A percentile compares a stretch with the other conserved stretches of the same genome.
These are phyloP conservation scores for Mycogona germanica DNA, from an alignment of 2,888 invertebrate species.

Conservation along the genomic window DNA sequence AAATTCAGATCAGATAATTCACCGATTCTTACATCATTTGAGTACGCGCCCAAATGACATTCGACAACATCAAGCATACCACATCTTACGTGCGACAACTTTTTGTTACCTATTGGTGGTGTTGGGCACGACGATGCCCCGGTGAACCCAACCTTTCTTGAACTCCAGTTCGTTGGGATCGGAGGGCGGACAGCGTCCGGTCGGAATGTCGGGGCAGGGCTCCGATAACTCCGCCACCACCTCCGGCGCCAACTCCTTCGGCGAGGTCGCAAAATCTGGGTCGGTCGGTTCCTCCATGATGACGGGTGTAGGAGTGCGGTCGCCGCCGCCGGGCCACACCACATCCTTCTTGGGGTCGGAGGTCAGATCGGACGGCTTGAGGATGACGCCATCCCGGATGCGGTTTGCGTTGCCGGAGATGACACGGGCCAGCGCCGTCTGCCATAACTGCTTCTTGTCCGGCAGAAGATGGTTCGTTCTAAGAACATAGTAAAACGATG, in stretches of 20 bases:
- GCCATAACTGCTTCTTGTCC: constrained; percentile 11
- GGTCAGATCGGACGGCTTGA: neutral
- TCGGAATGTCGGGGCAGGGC: neutral
- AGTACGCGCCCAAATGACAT: too few relatives aligned
- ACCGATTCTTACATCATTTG: too few relatives aligned
- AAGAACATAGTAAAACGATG: too few relatives aligned
- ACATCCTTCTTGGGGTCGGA: neutral
- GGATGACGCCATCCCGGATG: constrained; percentile 6
- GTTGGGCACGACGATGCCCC: constrained; percentile 16
- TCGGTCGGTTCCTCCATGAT: neutral
- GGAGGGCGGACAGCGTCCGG: neutral
- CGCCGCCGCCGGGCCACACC: neutral
- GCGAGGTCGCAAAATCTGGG: neutral
- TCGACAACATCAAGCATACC: too few relatives aligned
- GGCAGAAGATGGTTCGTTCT: too few relatives aligned
- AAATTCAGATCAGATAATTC: too few relatives aligned
- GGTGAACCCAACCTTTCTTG: constrained; percentile 14
- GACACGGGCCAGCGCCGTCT: neutral
- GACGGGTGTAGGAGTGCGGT: neutral
- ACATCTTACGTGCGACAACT: too few relatives aligned
- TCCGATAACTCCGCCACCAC: neutral
- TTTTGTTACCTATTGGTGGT: too few relatives aligned
- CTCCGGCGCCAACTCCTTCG: neutral
- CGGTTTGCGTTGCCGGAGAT: neutral
- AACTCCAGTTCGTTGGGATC: constrained; percentile 10